phyloP scores from a whole-genome alignment of 2,797 vertebrate species.

The Aplochiton taeniatus region DNA sequence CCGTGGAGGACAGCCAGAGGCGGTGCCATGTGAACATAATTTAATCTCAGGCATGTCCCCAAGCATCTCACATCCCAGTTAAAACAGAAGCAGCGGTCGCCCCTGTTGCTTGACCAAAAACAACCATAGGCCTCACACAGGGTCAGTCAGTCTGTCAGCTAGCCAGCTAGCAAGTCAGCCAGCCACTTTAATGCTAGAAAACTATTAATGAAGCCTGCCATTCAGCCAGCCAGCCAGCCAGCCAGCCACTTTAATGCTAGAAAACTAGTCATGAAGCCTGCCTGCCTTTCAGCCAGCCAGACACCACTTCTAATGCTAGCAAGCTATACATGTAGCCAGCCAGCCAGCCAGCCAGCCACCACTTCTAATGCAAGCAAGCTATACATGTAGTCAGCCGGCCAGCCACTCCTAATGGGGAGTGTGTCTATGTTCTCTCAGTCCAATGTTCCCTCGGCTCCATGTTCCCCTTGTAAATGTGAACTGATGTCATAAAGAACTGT shows the following conservation, averaged over 20 bases:
- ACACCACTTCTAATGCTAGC: not conserved
- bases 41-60: conserved; percentile 22
- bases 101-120: not conserved
- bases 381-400: not conserved
- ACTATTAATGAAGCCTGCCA: not conserved
- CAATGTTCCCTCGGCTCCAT: no score
- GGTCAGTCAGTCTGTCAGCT: not conserved
- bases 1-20: conserved; percentile 12
- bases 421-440: no score
- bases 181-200: not conserved
- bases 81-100: not conserved
- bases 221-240: not conserved
- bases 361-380: not conserved
- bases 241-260: not conserved
- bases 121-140: not conserved
- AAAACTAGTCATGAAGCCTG: no score
- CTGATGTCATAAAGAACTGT: no score
- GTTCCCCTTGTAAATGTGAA: no score
- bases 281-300: conserved; percentile 2
- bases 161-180: not conserved
- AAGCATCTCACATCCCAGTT: conserved; percentile 4
- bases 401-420: no score
- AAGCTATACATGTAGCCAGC: not conserved
- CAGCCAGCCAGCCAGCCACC: not conserved
- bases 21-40: conserved; percentile 9